A percentile compares a stretch with the other conserved stretches of the same genome.
phyloP scores from a whole-genome alignment of 2,888 invertebrate species.

The Schrankia costaestrigalis region DNA sequence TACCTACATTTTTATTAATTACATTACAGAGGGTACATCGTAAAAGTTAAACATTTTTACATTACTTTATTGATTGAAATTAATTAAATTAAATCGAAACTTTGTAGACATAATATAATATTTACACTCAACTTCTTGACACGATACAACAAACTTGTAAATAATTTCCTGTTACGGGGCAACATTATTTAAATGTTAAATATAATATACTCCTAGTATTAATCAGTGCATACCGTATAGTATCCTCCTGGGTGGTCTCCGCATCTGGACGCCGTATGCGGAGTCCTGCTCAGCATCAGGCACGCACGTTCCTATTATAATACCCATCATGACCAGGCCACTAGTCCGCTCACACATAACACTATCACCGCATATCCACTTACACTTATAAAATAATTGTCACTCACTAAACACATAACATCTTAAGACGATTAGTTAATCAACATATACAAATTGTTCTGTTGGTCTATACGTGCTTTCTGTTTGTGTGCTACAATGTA shows the following conservation, averaged over 20 bases:
- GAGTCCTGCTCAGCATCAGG: slow-evolving; percentile 84
- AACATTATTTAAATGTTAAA: too few relatives aligned
- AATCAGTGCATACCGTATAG: slow-evolving; percentile 57
- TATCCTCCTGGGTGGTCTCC: slow-evolving; percentile 68
- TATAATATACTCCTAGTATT: background rate
- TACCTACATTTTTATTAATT: too few relatives aligned
- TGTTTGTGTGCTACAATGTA: slow-evolving; percentile 15
- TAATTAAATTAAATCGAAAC: too few relatives aligned
- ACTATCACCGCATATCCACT: slow-evolving; percentile 34
- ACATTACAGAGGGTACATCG: too few relatives aligned
- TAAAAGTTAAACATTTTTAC: too few relatives aligned
- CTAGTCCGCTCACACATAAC: slow-evolving; percentile 35
- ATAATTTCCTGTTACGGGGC: background rate
- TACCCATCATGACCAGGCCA: slow-evolving; percentile 81
- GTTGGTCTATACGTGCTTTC: slow-evolving; percentile 18
- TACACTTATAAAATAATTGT: slow-evolving; percentile 17
- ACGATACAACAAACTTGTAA: too few relatives aligned
- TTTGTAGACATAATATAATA: too few relatives aligned
- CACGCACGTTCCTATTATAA: slow-evolving; percentile 87
- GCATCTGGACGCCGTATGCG: slow-evolving; percentile 64
- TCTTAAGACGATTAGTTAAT: slow-evolving; percentile 7
- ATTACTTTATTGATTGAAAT: too few relatives aligned
- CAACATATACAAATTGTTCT: slow-evolving; percentile 14
- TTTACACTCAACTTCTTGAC: too few relatives aligned
- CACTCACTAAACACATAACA: slow-evolving; percentile 15